Evolutionary conservation across 2,113 vertebrate species (phyloP).

Genomic region (Coracopsis vasa): DNA sequence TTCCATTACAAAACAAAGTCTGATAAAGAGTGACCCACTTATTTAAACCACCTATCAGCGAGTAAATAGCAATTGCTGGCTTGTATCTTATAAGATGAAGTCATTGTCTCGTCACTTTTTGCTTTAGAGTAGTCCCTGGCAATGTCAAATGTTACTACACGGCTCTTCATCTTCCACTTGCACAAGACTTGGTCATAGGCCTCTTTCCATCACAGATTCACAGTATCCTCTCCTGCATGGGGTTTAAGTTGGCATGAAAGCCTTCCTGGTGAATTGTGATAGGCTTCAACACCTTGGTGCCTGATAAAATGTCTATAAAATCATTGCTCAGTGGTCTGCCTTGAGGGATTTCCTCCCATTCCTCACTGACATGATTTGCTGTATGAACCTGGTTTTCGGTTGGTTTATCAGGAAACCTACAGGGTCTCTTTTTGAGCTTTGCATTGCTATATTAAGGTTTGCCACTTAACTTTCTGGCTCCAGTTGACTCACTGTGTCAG

Average conservation of each 20-base stretch:
- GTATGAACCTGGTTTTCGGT: neutral
- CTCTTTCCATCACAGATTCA: neutral
- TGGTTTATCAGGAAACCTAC: neutral
- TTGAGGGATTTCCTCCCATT: neutral
- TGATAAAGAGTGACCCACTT: neutral
- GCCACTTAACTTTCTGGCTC: neutral
- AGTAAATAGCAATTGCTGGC: neutral
- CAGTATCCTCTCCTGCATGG: neutral
- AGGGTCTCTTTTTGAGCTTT: neutral
- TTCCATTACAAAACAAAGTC: neutral
- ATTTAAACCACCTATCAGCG: neutral
- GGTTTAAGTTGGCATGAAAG: neutral
- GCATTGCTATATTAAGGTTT: neutral
- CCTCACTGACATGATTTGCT: neutral
- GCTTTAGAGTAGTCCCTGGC: neutral
- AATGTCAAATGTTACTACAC: no score
- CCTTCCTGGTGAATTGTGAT: neutral
- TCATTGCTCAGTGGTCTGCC: neutral
- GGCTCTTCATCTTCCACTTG: neutral
- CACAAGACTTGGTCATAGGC: neutral
- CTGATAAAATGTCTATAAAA: neutral
- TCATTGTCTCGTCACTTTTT: neutral
- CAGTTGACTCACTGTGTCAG: neutral
- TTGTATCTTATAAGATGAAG: neutral
- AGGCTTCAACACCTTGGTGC: accelerated